Conservation (phyloP, 2,888 invertebrate species). For the Ormyrus pomaceus region DNA sequence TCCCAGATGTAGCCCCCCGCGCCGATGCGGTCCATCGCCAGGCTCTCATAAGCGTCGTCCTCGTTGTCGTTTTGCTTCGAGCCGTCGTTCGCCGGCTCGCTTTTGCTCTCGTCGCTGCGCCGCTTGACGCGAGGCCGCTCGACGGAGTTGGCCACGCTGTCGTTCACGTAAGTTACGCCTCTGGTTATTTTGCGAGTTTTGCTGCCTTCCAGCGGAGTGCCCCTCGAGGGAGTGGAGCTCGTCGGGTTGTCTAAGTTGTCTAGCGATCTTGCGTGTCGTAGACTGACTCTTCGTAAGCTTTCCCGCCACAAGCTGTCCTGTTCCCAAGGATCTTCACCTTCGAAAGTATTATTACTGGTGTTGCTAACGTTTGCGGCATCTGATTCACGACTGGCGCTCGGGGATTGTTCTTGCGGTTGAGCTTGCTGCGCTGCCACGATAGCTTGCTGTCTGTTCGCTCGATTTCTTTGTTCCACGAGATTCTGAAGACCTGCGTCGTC, state of each 20-base stretch:
- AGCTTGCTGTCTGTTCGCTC: conserved; percentile 59
- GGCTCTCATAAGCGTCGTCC: conserved; percentile 79
- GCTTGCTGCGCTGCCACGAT: conserved; percentile 34
- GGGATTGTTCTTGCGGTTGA: conserved; percentile 35
- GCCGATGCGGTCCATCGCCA: conserved; percentile 75
- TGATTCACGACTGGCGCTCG: conserved; percentile 19
- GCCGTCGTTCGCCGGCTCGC: conserved; percentile 13
- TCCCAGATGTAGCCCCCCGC: conserved; percentile 74
- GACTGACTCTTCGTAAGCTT: conserved; percentile 86
- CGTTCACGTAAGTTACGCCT: conserved; percentile 89
- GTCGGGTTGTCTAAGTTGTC: conserved; percentile 83
- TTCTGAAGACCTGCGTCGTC: conserved; percentile 76
- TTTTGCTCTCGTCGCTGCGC: conserved; percentile 58
- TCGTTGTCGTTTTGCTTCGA: conserved; percentile 60
- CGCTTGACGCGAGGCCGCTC: conserved; percentile 62
- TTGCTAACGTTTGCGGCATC: not conserved
- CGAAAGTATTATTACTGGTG: conserved; percentile 28
- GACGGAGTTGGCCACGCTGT: conserved; percentile 79
- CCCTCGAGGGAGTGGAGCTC: conserved; percentile 70
- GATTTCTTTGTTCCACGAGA: conserved; percentile 67
- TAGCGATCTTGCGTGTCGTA: conserved; percentile 88
- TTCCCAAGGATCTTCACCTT: conserved; percentile 85
- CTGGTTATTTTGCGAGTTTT: conserved; percentile 78
- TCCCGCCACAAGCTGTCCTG: conserved; percentile 90
- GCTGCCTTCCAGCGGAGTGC: not conserved